Base-by-base conservation (phyloP, 2,113 vertebrate genomes). In the Scolopax mira region DNA sequence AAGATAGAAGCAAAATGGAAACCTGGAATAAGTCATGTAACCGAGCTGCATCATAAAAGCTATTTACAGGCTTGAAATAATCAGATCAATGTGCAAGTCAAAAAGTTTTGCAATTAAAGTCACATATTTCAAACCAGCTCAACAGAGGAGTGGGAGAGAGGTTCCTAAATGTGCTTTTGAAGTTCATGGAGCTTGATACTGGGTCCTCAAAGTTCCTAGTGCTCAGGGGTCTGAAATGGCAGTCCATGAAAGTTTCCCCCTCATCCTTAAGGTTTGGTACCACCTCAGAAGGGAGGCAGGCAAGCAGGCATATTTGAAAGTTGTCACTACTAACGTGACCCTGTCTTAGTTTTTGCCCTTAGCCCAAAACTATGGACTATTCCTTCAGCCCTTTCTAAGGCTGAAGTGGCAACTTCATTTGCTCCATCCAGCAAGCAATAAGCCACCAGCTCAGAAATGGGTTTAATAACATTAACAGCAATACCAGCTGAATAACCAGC, bases 21-120 rank as follows among this genome's bases (percentile, higher is more conserved):
- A 93, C 16, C 83, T 95, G 88, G 81, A 88, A 85, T 73, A 94
- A 57, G 61, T 93, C 79, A 90, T 54, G 73, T 72, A 88, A 87
- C 58, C 5, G 14, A 74, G 69, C 31, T 88, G 85, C 46, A 74
- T 60, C 71, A 64, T 3, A 72, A 97, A 96, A 96, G 74, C 28
- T 92, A 92, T 95, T 94, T 85, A 79, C 73, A 89, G 73, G 49
- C 48, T 96, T 96, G 81, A 91, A 66, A 95, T 89, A 94, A 96
- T 87, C 79, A 91, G 93, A 95, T 90, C 87, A 91, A 92, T 25
- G 11, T 95, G 89, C 13, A 93, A 88, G 48, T 82, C 2, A 80
- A 93, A 88, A 86, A 90, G 19, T 52, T 37, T 30, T 90, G 21
- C n/a, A 35, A 49, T 69, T 61, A 90, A 88, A 93, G 78, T 41